These are phyloP conservation scores for Pristionchus entomophagus DNA, from an alignment of 2,888 invertebrate species.

Conservation along the genomic window DNA sequence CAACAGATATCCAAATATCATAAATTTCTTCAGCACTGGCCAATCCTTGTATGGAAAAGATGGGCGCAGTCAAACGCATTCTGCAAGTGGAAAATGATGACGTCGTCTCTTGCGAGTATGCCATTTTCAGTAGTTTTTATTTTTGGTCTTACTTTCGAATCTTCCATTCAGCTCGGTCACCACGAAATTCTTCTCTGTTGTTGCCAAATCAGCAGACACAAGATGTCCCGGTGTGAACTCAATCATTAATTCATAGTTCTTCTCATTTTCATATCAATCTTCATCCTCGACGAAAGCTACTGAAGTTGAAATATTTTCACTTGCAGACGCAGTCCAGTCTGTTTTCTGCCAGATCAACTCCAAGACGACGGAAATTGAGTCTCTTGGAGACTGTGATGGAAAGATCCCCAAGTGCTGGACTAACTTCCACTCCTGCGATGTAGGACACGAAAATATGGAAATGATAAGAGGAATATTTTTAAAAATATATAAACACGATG, in stretches of 20 bases:
- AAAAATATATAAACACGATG: too few species aligned
- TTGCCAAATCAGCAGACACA: not conserved
- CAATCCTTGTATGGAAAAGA: not conserved
- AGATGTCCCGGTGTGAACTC: not conserved
- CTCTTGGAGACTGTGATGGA: conserved; percentile 18
- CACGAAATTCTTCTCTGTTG: not conserved
- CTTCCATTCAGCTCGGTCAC: not conserved
- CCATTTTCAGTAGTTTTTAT: not conserved
- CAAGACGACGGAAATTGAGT: not conserved
- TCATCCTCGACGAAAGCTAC: too few species aligned
- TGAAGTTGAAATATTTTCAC: not conserved
- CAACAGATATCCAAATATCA: not conserved
- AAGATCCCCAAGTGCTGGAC: not conserved
- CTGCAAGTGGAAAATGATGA: not conserved
- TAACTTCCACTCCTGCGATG: conserved; percentile 9
- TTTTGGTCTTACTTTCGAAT: not conserved
- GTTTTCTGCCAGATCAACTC: not conserved
- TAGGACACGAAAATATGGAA: not conserved
- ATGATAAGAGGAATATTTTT: not conserved
- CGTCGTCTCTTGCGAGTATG: conserved; percentile 15
- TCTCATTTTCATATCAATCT: too few species aligned
- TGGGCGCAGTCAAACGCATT: not conserved
- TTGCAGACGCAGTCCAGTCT: not conserved
- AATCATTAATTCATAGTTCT: not conserved
- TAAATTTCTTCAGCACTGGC: not conserved